Base-by-base conservation (phyloP, 1,140 invertebrate genomes). In the Pectinophora gossypiella region DNA sequence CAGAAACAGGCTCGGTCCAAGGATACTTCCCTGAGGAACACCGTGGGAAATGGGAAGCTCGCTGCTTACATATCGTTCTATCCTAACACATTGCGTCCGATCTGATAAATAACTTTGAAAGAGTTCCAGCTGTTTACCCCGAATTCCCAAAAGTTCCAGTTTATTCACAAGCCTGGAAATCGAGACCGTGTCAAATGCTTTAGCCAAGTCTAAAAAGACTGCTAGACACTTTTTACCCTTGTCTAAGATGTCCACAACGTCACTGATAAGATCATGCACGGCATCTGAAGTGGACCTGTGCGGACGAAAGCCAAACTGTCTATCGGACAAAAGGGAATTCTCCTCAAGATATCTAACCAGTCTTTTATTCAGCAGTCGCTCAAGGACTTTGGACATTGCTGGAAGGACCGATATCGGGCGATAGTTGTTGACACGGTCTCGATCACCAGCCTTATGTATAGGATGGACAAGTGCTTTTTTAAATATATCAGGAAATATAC, bases 131-230 rank as follows among this genome's bases (percentile, higher is more conserved):
- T 19, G 43, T 0, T 13, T 46, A 2, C 16, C 51, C 18, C 51
- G 10, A 12, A 53, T 22, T 9, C 51, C 51, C 9, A 53, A 10
- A 9, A 1, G 5, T 16, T 46, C 23, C 1, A 53, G 27, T 18
- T 22, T 38, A 2, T n/a, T 18, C 20, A 51, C 16, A 10, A 51
- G 38, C 10, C 43, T 7, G 1, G 49, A 38, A 3, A 22, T 18
- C 1, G 49, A 46, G 13, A 53, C 32, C 9, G 51, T 53, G 43
- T 53, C 51, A 46, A 53, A 53, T 5, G 51, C 51, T 19, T 53
- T 53, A 7, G 51, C 42, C 5, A 53, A 20, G 21, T 53, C 51
- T 15, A 53, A 19, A 23, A 54, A 48, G 4, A 54, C 38, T 0
- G 15, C 46, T 1, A 54, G 1, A 9, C 38, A 40, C 10, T 50